These are phyloP conservation scores for Ammodytes marinus DNA, from an alignment of 2,113 vertebrate species.

Conservation along the genomic window DNA sequence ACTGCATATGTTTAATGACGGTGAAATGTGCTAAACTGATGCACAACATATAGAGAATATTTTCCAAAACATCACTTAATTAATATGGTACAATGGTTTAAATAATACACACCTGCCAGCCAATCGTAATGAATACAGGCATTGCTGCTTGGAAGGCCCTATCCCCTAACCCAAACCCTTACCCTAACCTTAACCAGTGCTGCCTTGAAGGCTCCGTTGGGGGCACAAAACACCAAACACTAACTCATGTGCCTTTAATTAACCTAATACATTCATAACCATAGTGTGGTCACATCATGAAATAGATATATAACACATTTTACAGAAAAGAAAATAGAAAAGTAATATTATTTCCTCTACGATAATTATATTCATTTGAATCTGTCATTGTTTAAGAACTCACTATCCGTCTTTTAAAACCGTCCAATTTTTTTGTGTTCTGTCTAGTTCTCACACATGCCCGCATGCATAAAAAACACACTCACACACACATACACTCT, in stretches of 20 bases:
- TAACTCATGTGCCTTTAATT: background rate
- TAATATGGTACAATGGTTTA: background rate
- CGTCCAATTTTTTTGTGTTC: conserved; percentile 64
- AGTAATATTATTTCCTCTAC: background rate
- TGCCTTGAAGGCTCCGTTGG: no score
- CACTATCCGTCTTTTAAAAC: conserved; percentile 11
- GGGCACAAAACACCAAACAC: no score
- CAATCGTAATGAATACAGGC: background rate
- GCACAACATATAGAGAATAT: background rate
- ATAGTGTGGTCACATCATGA: background rate
- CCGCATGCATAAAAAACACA: conserved; percentile 16
- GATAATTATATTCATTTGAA: background rate
- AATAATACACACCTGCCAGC: background rate
- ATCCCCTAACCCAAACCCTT: background rate
- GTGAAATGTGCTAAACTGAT: background rate
- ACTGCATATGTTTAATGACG: background rate
- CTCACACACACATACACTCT: conserved; percentile 47
- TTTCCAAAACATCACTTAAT: background rate
- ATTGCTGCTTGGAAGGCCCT: no score
- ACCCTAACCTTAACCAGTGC: background rate
- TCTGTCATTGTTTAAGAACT: conserved; percentile 19
- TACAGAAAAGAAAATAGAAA: background rate
- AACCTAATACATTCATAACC: background rate
- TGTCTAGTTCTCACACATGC: conserved; percentile 83
- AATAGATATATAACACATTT: no score